phyloP scores from a whole-genome alignment of 1,140 invertebrate species.

The Kradibia gibbosae region DNA sequence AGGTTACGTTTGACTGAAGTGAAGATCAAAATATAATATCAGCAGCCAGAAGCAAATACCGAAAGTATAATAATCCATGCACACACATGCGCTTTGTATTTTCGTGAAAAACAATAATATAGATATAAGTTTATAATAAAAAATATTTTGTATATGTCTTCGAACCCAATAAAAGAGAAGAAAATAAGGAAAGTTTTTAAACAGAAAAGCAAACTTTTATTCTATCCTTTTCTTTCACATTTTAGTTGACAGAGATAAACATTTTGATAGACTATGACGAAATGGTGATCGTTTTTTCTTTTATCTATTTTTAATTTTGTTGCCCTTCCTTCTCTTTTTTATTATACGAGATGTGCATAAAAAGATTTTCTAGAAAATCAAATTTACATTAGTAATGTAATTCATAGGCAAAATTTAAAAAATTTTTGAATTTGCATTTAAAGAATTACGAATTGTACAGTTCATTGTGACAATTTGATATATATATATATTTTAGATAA shows the following conservation, averaged over 20 bases:
- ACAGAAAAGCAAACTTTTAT: not conserved
- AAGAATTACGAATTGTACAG: too few relatives aligned
- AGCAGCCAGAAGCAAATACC: constrained; percentile 1
- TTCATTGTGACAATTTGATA: too few relatives aligned
- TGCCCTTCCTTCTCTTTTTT: not conserved
- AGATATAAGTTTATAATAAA: not conserved
- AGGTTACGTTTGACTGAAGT: constrained; percentile 36
- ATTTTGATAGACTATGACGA: constrained; percentile 19
- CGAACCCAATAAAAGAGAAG: not conserved
- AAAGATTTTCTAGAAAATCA: not conserved
- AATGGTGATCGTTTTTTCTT: constrained; percentile 26
- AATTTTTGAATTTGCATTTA: too few relatives aligned
- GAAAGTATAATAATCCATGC: not conserved
- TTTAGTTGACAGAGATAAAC: not conserved
- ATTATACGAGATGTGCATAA: not conserved
- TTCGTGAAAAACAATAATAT: not conserved
- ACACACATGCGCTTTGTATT: not conserved
- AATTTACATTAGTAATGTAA: too few relatives aligned
- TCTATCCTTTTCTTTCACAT: not conserved
- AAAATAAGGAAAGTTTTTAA: not conserved
- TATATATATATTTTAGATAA: too few relatives aligned
- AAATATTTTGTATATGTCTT: not conserved
- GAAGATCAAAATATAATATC: not conserved
- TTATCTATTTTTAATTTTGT: not conserved
- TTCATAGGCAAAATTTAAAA: not conserved